phyloP scores from a whole-genome alignment of 2,113 vertebrate species.

The Lates calcarifer region DNA sequence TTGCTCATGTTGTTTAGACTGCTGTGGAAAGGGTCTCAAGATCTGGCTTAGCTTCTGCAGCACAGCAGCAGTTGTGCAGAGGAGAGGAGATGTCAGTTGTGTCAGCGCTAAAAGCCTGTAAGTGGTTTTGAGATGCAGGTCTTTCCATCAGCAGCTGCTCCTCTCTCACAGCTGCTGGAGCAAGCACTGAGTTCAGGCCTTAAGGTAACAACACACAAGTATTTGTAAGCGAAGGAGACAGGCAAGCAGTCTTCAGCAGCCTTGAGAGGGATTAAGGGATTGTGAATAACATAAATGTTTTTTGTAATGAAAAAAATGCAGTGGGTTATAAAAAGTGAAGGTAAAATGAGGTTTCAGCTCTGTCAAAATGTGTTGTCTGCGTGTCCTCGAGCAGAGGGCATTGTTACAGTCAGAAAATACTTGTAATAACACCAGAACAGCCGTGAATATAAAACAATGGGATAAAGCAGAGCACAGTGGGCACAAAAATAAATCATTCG shows the following conservation, averaged over 20 bases:
- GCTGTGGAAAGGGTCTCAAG: conserved; percentile 1
- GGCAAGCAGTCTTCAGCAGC: neutral
- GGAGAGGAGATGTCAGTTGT: conserved; percentile 42
- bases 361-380: conserved; percentile 3
- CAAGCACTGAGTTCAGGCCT: conserved; percentile 9
- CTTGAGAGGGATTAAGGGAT: conserved; percentile 16
- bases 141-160: conserved; percentile 50
- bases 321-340: neutral
- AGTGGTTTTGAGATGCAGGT: conserved; percentile 50
- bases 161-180: conserved; percentile 31
- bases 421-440: neutral
- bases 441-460: neutral
- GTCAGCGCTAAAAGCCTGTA: conserved; percentile 59
- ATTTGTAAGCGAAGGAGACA: neutral
- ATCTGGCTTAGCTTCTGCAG: conserved; percentile 2
- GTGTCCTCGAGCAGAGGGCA: conserved; percentile 1
- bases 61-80: neutral
- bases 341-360: neutral
- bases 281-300: neutral
- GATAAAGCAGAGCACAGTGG: neutral
- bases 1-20: neutral
- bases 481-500: neutral
- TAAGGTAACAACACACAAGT: conserved; percentile 14
- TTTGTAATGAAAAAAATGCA: neutral
- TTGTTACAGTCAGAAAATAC: neutral